Evolutionary conservation across 2,888 invertebrate species (phyloP).

Genomic region (Drosophila lacicola): DNA sequence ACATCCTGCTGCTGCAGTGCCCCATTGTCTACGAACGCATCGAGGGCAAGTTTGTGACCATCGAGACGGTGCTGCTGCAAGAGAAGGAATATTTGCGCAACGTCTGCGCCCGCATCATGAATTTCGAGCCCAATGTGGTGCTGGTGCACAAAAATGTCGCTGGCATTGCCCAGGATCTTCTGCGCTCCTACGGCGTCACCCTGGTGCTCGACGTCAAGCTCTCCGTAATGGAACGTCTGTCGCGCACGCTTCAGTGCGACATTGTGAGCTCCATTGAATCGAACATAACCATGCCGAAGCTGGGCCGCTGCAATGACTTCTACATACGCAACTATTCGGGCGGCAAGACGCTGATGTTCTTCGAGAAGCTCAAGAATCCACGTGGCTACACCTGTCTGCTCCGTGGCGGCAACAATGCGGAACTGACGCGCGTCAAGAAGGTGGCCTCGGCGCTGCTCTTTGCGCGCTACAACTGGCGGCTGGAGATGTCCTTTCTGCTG

Average conservation of each 20-base stretch:
- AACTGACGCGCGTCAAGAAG: constrained; percentile 92
- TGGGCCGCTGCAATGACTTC: constrained; percentile 94
- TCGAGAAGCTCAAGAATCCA: constrained; percentile 94
- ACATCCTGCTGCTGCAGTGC: constrained; percentile 93
- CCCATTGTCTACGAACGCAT: constrained; percentile 97
- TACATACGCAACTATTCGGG: constrained; percentile 89
- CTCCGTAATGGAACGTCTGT: constrained; percentile 91
- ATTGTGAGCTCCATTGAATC: constrained; percentile 95
- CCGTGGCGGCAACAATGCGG: constrained; percentile 91
- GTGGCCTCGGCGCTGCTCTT: constrained; percentile 92
- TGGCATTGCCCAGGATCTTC: constrained; percentile 93
- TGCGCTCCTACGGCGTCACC: constrained; percentile 92
- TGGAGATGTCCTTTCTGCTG: constrained; percentile 95
- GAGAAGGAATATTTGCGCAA: constrained; percentile 94
- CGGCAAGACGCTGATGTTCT: constrained; percentile 95
- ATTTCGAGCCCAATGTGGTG: constrained; percentile 94
- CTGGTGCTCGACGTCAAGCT: constrained; percentile 94
- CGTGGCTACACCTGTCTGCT: constrained; percentile 95
- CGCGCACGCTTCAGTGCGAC: constrained; percentile 93
- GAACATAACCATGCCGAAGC: constrained; percentile 91
- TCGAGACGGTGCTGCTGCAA: constrained; percentile 97
- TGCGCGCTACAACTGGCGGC: constrained; percentile 92
- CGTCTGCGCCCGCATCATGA: constrained; percentile 93
- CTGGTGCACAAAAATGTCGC: constrained; percentile 95
- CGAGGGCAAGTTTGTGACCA: constrained; percentile 95